Conservation (phyloP, 2,888 invertebrate species). For the Acanthoscelides obtectus region DNA sequence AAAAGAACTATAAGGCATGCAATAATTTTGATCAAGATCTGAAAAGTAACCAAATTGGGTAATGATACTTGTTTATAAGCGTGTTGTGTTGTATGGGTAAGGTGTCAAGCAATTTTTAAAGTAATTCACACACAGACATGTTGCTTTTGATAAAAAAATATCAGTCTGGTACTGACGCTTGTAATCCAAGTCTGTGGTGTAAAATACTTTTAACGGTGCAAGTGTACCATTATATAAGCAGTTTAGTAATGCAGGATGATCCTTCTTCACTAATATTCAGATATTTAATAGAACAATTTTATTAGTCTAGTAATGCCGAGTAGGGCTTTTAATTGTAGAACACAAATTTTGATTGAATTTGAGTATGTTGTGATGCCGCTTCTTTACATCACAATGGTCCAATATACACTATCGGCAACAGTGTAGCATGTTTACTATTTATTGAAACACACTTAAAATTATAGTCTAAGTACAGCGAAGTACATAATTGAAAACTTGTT, state of each 20-base stretch:
- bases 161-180: background rate
- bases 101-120: background rate
- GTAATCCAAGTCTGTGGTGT: background rate
- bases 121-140: background rate
- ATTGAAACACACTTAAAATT: too few relatives aligned
- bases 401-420: too few relatives aligned
- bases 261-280: too few relatives aligned
- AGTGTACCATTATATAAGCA: background rate
- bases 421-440: too few relatives aligned
- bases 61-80: background rate
- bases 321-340: too few relatives aligned
- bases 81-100: background rate
- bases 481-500: too few relatives aligned
- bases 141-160: background rate
- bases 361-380: too few relatives aligned
- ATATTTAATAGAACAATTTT: too few relatives aligned
- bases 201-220: background rate
- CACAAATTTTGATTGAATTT: too few relatives aligned
- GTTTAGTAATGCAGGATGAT: background rate
- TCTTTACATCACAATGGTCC: too few relatives aligned
- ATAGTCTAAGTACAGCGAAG: too few relatives aligned
- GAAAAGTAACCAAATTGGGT: background rate
- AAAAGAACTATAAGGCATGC: background rate
- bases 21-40: background rate
- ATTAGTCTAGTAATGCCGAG: too few relatives aligned